Conservation (phyloP, 2,113 vertebrate genomes). For the Chunga burmeisteri region DNA sequence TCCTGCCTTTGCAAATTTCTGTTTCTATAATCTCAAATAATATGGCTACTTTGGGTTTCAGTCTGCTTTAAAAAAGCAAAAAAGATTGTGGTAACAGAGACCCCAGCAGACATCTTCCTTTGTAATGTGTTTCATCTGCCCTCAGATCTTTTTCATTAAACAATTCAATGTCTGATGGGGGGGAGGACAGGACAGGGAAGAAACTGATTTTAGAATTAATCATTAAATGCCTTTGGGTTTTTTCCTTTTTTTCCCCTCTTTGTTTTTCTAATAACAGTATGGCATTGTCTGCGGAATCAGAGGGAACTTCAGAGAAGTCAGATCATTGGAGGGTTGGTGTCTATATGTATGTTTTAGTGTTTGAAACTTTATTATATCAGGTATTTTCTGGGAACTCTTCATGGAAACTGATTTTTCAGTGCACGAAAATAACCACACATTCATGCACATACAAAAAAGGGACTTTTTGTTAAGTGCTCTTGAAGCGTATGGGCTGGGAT, state of each 20-base stretch:
- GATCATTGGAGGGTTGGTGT: background rate
- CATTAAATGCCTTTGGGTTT: background rate
- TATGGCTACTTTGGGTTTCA: background rate
- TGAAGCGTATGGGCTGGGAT: background rate
- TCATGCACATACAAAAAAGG: background rate
- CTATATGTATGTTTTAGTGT: background rate
- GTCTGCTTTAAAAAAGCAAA: background rate
- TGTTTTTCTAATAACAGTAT: background rate
- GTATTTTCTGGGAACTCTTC: background rate
- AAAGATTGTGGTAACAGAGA: background rate
- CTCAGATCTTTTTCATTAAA: background rate
- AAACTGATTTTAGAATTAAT: slow-evolving; percentile 24
- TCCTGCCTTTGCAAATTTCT: background rate
- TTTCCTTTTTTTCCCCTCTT: fast-evolving
- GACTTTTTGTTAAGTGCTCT: background rate
- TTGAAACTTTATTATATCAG: background rate
- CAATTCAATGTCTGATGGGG: background rate
- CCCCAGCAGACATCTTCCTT: background rate
- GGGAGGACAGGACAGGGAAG: background rate
- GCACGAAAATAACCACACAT: background rate
- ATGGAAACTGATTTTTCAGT: background rate
- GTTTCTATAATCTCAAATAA: background rate
- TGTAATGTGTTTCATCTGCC: background rate
- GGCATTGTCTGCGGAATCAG: background rate
- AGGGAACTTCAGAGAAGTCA: background rate